phyloP scores from a whole-genome alignment of 2,888 invertebrate species.

The Tachina lurida region DNA sequence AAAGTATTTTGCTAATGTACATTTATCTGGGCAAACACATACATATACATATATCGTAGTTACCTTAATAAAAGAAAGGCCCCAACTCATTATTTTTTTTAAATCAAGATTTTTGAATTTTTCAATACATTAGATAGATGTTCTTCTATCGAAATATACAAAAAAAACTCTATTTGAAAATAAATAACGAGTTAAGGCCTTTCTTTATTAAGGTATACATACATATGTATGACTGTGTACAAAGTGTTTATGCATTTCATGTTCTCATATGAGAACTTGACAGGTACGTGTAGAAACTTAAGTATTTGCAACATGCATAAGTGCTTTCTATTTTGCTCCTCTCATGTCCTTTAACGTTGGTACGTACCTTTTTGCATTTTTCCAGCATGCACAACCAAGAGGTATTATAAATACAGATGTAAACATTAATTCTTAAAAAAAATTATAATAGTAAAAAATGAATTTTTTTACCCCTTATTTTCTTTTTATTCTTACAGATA shows the following conservation, averaged over 20 bases:
- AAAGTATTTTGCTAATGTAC: background rate
- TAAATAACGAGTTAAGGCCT: too few species aligned
- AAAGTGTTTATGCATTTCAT: slow-evolving; percentile 46
- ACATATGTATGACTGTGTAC: slow-evolving; percentile 13
- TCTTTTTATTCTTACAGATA: slow-evolving; percentile 83
- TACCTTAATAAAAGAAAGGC: too few species aligned
- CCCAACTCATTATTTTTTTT: too few species aligned
- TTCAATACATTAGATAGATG: too few species aligned
- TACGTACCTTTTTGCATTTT: slow-evolving; percentile 18
- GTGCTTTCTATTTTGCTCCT: background rate
- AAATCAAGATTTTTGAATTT: too few species aligned
- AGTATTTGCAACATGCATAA: slow-evolving; percentile 43
- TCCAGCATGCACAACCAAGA: slow-evolving; percentile 19
- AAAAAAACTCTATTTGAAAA: too few species aligned
- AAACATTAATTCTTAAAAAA: slow-evolving; percentile 41
- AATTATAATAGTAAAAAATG: slow-evolving; percentile 13
- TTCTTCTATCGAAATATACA: too few species aligned
- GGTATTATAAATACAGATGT: slow-evolving; percentile 50
- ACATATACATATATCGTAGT: too few species aligned
- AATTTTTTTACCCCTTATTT: background rate
- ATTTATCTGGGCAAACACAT: background rate
- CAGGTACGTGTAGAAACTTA: slow-evolving; percentile 66
- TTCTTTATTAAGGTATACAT: too few species aligned
- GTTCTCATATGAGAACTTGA: slow-evolving; percentile 60
- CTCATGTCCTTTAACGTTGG: slow-evolving; percentile 3